Evolutionary conservation across 2,888 invertebrate species (phyloP).

Genomic region (Leptinotarsa juncta): DNA sequence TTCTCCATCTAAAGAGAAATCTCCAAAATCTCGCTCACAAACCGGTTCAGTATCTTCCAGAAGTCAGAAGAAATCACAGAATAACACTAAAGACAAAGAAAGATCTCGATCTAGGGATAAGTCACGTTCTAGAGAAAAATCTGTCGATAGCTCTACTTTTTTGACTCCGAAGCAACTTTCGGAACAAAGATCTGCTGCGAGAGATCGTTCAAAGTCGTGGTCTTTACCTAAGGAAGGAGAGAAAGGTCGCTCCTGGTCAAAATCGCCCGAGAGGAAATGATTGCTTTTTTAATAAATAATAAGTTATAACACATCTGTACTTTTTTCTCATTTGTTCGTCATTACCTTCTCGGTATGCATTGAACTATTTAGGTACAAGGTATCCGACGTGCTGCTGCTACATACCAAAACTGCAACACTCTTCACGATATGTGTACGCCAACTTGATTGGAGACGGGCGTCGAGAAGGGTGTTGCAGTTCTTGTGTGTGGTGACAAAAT

Average conservation of each 20-base stretch:
- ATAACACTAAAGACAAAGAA: not conserved
- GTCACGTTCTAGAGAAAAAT: conserved; percentile 50
- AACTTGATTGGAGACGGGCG: no score
- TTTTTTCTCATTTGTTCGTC: not conserved
- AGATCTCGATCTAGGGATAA: conserved; percentile 35
- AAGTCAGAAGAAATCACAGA: conserved; percentile 30
- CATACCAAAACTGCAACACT: no score
- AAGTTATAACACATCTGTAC: not conserved
- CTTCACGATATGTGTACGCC: no score
- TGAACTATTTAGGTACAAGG: no score
- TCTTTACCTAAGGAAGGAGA: conserved; percentile 69
- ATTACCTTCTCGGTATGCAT: no score
- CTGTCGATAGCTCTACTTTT: conserved; percentile 61
- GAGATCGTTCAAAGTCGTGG: conserved; percentile 70
- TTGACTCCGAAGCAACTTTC: conserved; percentile 59
- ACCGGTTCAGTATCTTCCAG: conserved; percentile 24
- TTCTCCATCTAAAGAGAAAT: conserved; percentile 33
- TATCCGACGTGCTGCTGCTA: no score
- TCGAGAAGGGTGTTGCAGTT: no score
- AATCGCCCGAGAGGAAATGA: conserved; percentile 61
- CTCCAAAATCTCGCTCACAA: conserved; percentile 29
- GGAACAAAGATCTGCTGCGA: conserved; percentile 46
- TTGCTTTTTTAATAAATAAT: conserved; percentile 20
- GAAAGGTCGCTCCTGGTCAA: conserved; percentile 67
- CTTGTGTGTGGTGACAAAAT: no score